These are phyloP conservation scores for Bos indicus DNA, from an alignment of 2,113 vertebrate genomes.

Conservation along the genomic window DNA sequence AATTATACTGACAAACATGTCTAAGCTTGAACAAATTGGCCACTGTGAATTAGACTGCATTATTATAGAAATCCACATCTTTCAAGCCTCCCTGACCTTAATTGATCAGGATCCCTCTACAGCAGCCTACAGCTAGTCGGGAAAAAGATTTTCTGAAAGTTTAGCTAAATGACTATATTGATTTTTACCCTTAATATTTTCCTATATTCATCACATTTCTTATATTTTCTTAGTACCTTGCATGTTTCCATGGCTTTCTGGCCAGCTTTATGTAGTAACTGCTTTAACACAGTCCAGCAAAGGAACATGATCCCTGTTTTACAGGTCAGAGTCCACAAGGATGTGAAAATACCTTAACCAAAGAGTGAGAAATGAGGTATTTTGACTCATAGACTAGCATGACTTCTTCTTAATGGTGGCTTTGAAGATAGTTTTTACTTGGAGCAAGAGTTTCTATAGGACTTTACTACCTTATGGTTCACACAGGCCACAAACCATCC, in stretches of 20 bases:
- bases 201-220: neutral
- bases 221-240: neutral
- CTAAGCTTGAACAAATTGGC: neutral
- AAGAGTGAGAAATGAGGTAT: neutral
- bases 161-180: neutral
- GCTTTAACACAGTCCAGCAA: neutral
- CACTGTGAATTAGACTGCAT: neutral
- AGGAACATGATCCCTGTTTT: neutral
- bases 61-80: neutral
- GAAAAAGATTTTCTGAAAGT: slow-evolving; percentile 19
- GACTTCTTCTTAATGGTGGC: neutral
- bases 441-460: neutral
- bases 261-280: no score
- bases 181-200: slow-evolving; percentile 9
- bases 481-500: neutral
- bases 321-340: neutral
- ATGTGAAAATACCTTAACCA: neutral
- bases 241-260: neutral
- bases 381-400: neutral
- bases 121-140: neutral
- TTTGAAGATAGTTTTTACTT: neutral
- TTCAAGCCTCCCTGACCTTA: neutral
- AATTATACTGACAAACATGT: slow-evolving; percentile 26
- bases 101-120: neutral
- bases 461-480: neutral